Percentiles rank a stretch among this genome's conserved stretches.
Conservation (phyloP, 2,888 invertebrate species). For the Cremastobaeus sp. region DNA sequence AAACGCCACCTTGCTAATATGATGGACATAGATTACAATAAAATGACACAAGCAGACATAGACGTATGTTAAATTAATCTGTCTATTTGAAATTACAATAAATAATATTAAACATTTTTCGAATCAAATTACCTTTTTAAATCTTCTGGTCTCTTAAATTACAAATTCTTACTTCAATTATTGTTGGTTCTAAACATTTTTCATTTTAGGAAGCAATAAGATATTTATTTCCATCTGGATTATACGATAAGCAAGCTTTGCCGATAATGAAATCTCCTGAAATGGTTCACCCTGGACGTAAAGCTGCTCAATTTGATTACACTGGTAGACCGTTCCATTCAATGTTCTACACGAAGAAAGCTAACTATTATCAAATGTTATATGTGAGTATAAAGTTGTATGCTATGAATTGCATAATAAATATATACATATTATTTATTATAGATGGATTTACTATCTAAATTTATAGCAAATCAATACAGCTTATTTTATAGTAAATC, state of each 20-base stretch:
- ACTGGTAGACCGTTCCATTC: constrained; percentile 94
- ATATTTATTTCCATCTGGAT: constrained; percentile 89
- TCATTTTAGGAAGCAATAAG: constrained; percentile 19
- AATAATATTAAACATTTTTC: background rate
- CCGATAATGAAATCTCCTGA: constrained; percentile 95
- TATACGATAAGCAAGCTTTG: constrained; percentile 90
- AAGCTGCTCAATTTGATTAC: constrained; percentile 94
- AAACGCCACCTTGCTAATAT: constrained; percentile 98
- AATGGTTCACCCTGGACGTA: constrained; percentile 89
- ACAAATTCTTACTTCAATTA: background rate
- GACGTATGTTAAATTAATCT: constrained; percentile 81
- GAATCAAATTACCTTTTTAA: constrained; percentile 2
- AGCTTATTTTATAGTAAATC: background rate
- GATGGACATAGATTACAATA: constrained; percentile 96
- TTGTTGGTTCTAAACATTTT: constrained; percentile 13
- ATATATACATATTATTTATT: background rate
- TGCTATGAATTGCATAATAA: background rate
- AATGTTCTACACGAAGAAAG: constrained; percentile 93
- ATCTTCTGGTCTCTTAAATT: constrained; percentile 8
- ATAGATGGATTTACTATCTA: background rate
- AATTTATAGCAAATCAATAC: background rate
- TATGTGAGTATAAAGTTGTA: constrained; percentile 81
- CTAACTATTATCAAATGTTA: constrained; percentile 90
- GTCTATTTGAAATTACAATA: background rate
- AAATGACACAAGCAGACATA: constrained; percentile 91